Evolutionary conservation across 1,140 invertebrate genomes (phyloP), one percentile per base, ranked within the genome.

Genomic region (Thaumatotibia leucotreta): DNA sequence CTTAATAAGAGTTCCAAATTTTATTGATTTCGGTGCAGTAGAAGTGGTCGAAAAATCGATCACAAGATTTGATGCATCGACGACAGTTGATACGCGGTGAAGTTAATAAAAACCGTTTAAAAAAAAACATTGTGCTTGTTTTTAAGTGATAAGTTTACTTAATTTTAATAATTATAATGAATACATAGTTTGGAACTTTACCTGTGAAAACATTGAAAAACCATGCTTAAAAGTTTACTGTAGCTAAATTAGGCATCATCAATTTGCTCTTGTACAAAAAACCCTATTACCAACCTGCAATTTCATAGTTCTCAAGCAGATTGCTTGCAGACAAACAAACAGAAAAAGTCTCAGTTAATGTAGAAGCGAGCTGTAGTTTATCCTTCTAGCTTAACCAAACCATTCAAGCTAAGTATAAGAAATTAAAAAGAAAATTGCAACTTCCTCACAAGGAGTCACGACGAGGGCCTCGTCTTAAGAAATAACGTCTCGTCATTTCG

Each of bases 391-490:
- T 58, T 27, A 58, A 58, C 24, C 24, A 24, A 45, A 45, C 23
- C 23, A 14, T 58, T 58, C 52, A 58, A 27, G n/a, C 52, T 58
- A 58, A 58, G 23, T 58, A 58, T 58, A 58, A 58, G 24, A 58
- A 58, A 58, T 58, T 58, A 58, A 58, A 58, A 58, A 58, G 23
- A 27, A 58, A 58, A 58, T 58, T 58, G 52, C 52, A 58, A 58
- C 52, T 58, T 58, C 52, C 52, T 58, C 23, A 27, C 39, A 27
- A 58, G 52, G 24, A 58, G 52, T 58, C 52, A 58, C 52, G 52
- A 58, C 24, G 17, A 45, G 17, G 20, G 39, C 39, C 39, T 45
- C 39, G 39, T 45, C 39, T 45, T 45, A 45, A 45, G 39, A 45
- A 45, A 45, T 45, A 45, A 45, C 39, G 39, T 45, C 39, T 45